Conservation (phyloP, 2,797 vertebrate genomes). For the Leptodactylus fallax region DNA sequence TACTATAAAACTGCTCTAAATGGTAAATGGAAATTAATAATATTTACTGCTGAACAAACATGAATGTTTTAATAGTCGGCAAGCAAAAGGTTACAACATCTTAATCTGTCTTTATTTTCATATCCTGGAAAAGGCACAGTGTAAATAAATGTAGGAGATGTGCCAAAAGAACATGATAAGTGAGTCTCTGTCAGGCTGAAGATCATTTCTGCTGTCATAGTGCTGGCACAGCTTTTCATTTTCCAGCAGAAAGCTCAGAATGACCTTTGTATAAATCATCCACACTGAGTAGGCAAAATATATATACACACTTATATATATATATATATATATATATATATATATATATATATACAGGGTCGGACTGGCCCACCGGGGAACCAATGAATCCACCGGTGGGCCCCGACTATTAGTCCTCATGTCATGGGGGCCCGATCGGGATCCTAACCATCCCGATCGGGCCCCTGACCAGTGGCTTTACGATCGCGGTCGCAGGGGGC, state of each 20-base stretch:
- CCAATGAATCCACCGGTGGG: no score
- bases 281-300: neutral
- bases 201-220: conserved; percentile 40
- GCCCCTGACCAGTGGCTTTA: no score
- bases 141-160: conserved; percentile 45
- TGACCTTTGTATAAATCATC: conserved; percentile 42
- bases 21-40: no score
- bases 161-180: conserved; percentile 52
- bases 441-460: no score
- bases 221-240: conserved; percentile 45
- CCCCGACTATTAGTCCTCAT: no score
- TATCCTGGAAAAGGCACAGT: conserved; percentile 29
- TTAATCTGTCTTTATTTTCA: conserved; percentile 30
- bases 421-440: no score
- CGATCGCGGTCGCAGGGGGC: no score
- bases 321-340: no score
- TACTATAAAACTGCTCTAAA: no score
- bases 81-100: conserved; percentile 32
- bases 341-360: no score
- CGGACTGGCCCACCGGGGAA: no score
- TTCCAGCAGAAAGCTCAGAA: conserved; percentile 37
- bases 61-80: conserved; percentile 6
- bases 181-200: conserved; percentile 44
- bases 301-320: no score
- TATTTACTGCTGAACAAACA: neutral